Conservation (phyloP, 2,888 invertebrate species). For the Stratiomys singularior region DNA sequence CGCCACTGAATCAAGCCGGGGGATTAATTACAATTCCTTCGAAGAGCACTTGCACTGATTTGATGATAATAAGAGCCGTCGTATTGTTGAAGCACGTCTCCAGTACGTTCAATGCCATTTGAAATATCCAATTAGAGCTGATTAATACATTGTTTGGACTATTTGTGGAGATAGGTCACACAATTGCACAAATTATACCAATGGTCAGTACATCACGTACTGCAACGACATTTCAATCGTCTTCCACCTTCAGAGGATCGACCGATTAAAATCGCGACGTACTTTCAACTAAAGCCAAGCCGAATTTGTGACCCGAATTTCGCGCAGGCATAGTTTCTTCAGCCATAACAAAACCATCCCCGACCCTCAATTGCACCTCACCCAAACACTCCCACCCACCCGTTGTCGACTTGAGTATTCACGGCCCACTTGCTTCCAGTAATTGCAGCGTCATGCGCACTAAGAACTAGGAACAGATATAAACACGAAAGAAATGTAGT, state of each 20-base stretch:
- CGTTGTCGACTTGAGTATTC: background rate
- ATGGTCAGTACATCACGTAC: background rate
- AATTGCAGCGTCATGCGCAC: conserved; percentile 36
- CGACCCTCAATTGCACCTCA: background rate
- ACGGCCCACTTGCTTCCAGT: conserved; percentile 2
- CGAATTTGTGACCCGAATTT: conserved; percentile 46
- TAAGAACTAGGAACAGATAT: background rate
- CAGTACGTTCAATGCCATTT: background rate
- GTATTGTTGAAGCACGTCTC: background rate
- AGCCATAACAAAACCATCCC: conserved; percentile 17
- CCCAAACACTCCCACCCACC: background rate
- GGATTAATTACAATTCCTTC: background rate
- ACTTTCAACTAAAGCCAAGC: conserved; percentile 46
- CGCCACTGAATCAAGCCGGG: background rate
- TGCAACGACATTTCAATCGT: background rate
- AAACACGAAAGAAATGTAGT: background rate
- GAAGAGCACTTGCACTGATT: conserved; percentile 17
- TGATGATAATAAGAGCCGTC: background rate
- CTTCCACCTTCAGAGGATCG: conserved; percentile 1
- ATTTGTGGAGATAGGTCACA: conserved; percentile 28
- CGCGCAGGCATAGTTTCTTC: conserved; percentile 38
- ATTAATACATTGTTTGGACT: conserved; percentile 27
- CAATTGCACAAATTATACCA: background rate
- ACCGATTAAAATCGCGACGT: conserved; percentile 49
- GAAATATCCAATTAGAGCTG: conserved; percentile 22